These are phyloP conservation scores for Hypomecis punctinalis DNA, from an alignment of 2,888 invertebrate genomes.

Conservation along the genomic window DNA sequence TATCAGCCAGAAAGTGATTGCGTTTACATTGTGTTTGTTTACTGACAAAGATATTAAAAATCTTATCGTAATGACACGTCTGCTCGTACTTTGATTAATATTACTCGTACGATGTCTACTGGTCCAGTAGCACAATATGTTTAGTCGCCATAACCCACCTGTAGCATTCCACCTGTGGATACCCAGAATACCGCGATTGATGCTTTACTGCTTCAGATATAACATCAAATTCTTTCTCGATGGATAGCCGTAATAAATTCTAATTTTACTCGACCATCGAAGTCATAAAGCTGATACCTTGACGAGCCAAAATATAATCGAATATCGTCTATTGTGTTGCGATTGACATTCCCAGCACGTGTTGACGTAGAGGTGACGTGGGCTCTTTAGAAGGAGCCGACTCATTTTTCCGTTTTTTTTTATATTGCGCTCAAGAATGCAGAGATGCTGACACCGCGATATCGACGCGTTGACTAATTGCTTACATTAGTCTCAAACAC, in stretches of 20 bases:
- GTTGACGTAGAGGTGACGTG: constrained; percentile 50
- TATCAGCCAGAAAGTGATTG: constrained; percentile 39
- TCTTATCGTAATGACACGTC: constrained; percentile 14
- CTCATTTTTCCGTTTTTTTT: constrained; percentile 46
- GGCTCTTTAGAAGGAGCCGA: constrained; percentile 43
- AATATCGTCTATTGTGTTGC: constrained; percentile 58
- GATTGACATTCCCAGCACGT: constrained; percentile 58
- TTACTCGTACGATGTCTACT: constrained; percentile 15
- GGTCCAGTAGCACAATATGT: constrained; percentile 25
- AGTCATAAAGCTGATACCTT: constrained; percentile 41
- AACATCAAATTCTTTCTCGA: constrained; percentile 40
- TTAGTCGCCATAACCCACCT: constrained; percentile 52
- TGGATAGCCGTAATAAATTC: constrained; percentile 43
- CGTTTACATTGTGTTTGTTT: constrained; percentile 15
- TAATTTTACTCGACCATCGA: constrained; percentile 39
- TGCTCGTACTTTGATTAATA: constrained; percentile 18
- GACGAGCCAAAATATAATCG: constrained; percentile 45
- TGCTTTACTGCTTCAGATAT: constrained; percentile 33
- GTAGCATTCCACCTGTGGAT: constrained; percentile 46
- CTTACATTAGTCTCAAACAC: constrained; percentile 70
- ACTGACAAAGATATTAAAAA: constrained; percentile 19
- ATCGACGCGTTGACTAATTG: constrained; percentile 76
- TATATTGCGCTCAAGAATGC: constrained; percentile 50
- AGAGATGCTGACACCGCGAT: constrained; percentile 69
- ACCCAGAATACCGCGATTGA: constrained; percentile 36